A percentile compares a stretch with the other conserved stretches of the same genome.
Conservation (phyloP, 2,888 invertebrate genomes). For the Acronicta psi region DNA sequence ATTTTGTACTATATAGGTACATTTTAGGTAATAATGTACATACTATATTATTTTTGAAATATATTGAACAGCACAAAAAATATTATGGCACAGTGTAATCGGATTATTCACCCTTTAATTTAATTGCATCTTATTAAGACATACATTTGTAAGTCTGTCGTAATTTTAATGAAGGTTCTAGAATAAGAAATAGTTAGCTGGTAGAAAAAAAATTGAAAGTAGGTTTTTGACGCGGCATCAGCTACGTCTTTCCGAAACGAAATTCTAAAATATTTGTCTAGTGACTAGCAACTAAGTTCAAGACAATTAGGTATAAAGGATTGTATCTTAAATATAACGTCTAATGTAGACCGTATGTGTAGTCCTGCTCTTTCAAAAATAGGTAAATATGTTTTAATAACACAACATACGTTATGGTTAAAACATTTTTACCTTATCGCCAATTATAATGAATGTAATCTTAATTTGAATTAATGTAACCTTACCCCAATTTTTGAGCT, state of each 20-base stretch:
- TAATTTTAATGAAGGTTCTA: slow-evolving; percentile 25
- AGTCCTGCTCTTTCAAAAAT: slow-evolving; percentile 50
- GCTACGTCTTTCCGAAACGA: slow-evolving; percentile 82
- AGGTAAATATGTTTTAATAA: too few relatives aligned
- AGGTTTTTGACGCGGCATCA: slow-evolving; percentile 62
- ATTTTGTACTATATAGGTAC: slow-evolving; percentile 57
- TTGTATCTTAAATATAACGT: slow-evolving; percentile 53
- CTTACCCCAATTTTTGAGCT: too few relatives aligned
- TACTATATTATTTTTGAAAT: slow-evolving; percentile 50
- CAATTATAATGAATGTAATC: too few relatives aligned
- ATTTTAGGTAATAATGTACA: slow-evolving; percentile 47
- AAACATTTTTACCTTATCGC: too few relatives aligned
- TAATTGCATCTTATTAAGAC: slow-evolving; percentile 54
- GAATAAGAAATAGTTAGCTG: slow-evolving; percentile 59
- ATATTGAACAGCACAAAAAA: slow-evolving; percentile 51
- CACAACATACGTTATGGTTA: too few relatives aligned
- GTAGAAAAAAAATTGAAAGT: slow-evolving; percentile 68
- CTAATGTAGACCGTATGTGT: slow-evolving; percentile 45
- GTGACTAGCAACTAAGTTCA: slow-evolving; percentile 75
- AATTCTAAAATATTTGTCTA: slow-evolving; percentile 86
- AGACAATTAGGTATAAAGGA: slow-evolving; percentile 62
- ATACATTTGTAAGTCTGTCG: slow-evolving; percentile 33
- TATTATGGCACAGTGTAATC: slow-evolving; percentile 63
- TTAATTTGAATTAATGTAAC: too few relatives aligned
- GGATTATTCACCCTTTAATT: slow-evolving; percentile 65